Evolutionary conservation across 2,888 invertebrate species (phyloP).

Genomic region (Pseudococcus viburni): DNA sequence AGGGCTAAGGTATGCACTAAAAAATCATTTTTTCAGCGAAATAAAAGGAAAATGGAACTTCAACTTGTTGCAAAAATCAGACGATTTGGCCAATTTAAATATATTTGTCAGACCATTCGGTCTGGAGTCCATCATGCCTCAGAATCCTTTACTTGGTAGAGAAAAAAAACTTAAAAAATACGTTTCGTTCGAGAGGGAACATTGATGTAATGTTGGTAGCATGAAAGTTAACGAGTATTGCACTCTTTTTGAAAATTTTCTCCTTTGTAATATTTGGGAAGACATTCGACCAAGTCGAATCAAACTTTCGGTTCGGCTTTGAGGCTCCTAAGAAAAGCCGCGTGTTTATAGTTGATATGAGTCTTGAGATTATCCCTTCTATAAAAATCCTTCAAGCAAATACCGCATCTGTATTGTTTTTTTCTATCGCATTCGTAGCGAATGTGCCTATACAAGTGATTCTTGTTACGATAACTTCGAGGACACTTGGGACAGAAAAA

Average conservation of each 20-base stretch:
- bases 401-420: slow-evolving; percentile 71
- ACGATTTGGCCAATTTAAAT: too few species aligned
- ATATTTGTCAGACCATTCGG: too few species aligned
- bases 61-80: too few species aligned
- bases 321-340: slow-evolving; percentile 60
- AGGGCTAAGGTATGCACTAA: too few species aligned
- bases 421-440: slow-evolving; percentile 72
- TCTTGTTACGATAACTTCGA: slow-evolving; percentile 68
- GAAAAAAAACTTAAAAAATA: not conserved
- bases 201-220: not conserved
- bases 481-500: slow-evolving; percentile 68
- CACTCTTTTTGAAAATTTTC: not conserved
- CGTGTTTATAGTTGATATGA: slow-evolving; percentile 68
- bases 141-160: too few species aligned
- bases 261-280: not conserved
- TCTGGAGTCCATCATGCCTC: too few species aligned
- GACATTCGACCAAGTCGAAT: not conserved
- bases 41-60: too few species aligned
- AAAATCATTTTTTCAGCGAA: too few species aligned
- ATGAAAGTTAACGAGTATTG: slow-evolving; percentile 22
- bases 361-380: slow-evolving; percentile 68
- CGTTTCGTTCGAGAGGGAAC: not conserved
- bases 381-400: slow-evolving; percentile 71
- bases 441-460: slow-evolving; percentile 70
- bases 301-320: slow-evolving; percentile 62